Base-by-base conservation (phyloP, 1,140 invertebrate species). In the Drosophila grimshawi region DNA sequence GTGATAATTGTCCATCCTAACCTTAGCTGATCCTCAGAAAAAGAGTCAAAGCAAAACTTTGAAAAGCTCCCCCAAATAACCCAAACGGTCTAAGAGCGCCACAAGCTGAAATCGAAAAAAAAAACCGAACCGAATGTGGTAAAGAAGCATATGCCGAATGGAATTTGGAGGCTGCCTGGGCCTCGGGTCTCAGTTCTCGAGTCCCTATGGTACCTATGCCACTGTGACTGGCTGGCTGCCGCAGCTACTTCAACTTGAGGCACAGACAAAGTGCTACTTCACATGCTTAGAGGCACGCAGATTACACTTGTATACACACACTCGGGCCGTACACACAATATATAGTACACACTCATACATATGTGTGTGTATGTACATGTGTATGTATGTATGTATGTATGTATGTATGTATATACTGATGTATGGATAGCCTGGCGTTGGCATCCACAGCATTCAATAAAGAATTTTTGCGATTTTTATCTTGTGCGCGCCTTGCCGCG, bases 401-500 rank as follows among this genome's bases (percentile, higher is more conserved):
- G 55, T 66, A 19, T 37, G 39, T 37, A 29, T 59, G 27, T 57
- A 4, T 43, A 51, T 41, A 63, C 48, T 11, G 19, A 46, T 67
- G 55, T 60, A 59, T 72, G 69, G 43, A 35, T 8, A 39, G 71
- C 49, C 51, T 69, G 72, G 69, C 76, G 85, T 78, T 88, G 85
- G 85, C 85, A 89, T 88, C 77, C 51, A 78, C 85, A 89, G 85
- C 85, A 89, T 89, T 89, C 85, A 89, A 89, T 89, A 85, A 89
- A 81, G 85, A 89, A 89, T 90, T 82, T 89, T 89, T 89, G 85
- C 80, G 85, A 89, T 89, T 89, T 89, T 71, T 89, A 89, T 89
- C 85, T 89, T 35, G 63, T 19, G 48, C 45, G 62, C 32, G 51
- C 70, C 66, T 65, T 72, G 71, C 65, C 62, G 74, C 61, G 59